Evolutionary conservation across 2,113 vertebrate genomes (phyloP).

Genomic region (Ancistrus triradiatus): DNA sequence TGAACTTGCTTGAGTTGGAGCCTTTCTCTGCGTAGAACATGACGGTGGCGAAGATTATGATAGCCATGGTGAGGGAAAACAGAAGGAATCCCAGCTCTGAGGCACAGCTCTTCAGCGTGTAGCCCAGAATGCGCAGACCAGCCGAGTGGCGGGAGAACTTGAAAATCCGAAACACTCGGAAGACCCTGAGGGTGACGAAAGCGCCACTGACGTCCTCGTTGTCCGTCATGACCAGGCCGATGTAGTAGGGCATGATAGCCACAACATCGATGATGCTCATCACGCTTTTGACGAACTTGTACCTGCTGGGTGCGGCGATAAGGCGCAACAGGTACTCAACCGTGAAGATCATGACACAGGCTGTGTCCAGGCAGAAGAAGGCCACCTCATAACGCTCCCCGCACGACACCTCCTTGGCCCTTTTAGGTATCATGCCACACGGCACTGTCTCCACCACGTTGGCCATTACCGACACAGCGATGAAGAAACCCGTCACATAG

Average conservation of each 20-base stretch:
- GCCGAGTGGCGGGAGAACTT: constrained; percentile 97
- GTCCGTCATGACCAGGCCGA: constrained; percentile 93
- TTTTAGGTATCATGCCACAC: constrained; percentile 70
- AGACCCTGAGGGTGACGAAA: no score
- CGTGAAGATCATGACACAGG: constrained; percentile 98
- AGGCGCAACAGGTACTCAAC: constrained; percentile 91
- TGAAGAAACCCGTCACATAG: constrained; percentile 98
- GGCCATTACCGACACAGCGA: constrained; percentile 91
- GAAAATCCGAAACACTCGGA: no score
- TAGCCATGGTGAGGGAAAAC: constrained; percentile 98
- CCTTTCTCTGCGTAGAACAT: constrained; percentile 99
- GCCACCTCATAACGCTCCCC: constrained; percentile 89
- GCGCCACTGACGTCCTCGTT: constrained; percentile 98
- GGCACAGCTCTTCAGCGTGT: constrained; percentile 96
- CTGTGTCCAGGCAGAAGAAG: constrained; percentile 98
- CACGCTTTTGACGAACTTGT: constrained; percentile 86
- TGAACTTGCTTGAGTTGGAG: constrained; percentile 90
- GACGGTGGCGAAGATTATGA: constrained; percentile 97
- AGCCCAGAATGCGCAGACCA: constrained; percentile 92
- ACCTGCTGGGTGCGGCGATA: constrained; percentile 85
- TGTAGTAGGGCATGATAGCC: constrained; percentile 97
- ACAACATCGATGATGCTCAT: constrained; percentile 98
- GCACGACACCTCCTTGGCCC: constrained; percentile 77
- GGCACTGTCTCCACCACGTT: constrained; percentile 96
- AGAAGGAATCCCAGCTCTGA: constrained; percentile 96